Percentiles rank a stretch among this genome's conserved stretches.
phyloP scores from a whole-genome alignment of 1,140 invertebrate genomes.

The Macrobrachium rosenbergii region DNA sequence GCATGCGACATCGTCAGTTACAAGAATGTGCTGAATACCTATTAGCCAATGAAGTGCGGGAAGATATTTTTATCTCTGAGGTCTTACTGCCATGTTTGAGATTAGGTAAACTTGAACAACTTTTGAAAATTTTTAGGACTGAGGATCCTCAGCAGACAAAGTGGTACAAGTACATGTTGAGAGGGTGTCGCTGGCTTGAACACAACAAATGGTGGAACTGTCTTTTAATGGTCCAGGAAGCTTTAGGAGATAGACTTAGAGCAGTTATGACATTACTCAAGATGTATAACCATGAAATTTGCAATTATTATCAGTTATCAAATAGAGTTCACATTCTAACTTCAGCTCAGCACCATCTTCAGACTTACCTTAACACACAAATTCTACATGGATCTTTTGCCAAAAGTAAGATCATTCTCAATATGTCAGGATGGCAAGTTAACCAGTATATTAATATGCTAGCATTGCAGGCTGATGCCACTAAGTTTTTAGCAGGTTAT shows the following conservation, averaged over 20 bases:
- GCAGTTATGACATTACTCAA: conserved; percentile 52
- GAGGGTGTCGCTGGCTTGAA: conserved; percentile 48
- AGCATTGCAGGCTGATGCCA: conserved; percentile 39
- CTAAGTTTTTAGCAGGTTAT: conserved; percentile 35
- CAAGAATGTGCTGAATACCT: conserved; percentile 55
- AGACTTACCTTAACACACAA: conserved; percentile 45
- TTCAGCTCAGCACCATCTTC: conserved; percentile 41
- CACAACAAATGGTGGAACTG: conserved; percentile 51
- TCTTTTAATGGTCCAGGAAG: conserved; percentile 43
- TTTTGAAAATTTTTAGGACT: conserved; percentile 29
- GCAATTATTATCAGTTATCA: conserved; percentile 20
- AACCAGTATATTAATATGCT: conserved; percentile 54
- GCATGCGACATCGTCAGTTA: conserved; percentile 45
- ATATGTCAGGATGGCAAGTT: conserved; percentile 50
- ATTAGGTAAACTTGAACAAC: conserved; percentile 30
- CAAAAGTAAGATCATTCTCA: conserved; percentile 29
- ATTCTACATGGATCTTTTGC: conserved; percentile 7
- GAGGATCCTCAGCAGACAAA: conserved; percentile 46
- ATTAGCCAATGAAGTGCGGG: conserved; percentile 13
- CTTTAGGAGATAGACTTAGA: conserved; percentile 46
- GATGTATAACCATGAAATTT: conserved; percentile 37
- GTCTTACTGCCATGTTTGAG: conserved; percentile 41
- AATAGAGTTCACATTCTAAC: conserved; percentile 28
- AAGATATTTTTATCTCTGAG: conserved; percentile 40
- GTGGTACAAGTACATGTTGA: conserved; percentile 46